phyloP scores from a whole-genome alignment of 2,888 invertebrate genomes.

The Himalopsyche anomala region DNA sequence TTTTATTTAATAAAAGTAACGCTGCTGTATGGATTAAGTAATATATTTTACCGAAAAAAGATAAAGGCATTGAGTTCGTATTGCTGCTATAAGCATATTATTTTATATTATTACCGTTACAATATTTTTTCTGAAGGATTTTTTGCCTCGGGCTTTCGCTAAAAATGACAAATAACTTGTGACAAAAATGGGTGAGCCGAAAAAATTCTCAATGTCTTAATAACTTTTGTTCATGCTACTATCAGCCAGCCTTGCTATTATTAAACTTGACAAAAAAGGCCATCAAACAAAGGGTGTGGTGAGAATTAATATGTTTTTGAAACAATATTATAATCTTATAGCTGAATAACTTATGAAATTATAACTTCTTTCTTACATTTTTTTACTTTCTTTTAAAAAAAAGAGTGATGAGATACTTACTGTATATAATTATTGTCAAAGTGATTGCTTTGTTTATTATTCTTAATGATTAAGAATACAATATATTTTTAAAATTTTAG shows the following conservation, averaged over 20 bases:
- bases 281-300: constrained; percentile 27
- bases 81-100: constrained; percentile 33
- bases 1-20: too few relatives aligned
- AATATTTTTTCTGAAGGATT: constrained; percentile 27
- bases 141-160: background rate
- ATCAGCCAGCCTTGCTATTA: constrained; percentile 23
- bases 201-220: constrained; percentile 43
- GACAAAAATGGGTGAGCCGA: constrained; percentile 38
- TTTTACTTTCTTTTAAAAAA: too few relatives aligned
- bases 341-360: background rate
- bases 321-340: constrained; percentile 25
- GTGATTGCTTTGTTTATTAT: too few relatives aligned
- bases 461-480: too few relatives aligned
- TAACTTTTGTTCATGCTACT: constrained; percentile 40
- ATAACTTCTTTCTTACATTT: background rate
- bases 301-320: constrained; percentile 36
- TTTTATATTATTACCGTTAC: constrained; percentile 13
- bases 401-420: too few relatives aligned
- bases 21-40: too few relatives aligned
- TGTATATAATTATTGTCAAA: too few relatives aligned
- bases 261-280: constrained; percentile 42
- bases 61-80: background rate
- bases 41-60: too few relatives aligned
- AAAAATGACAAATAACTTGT: constrained; percentile 43
- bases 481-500: too few relatives aligned